Conservation (phyloP, 2,113 vertebrate species). For the Pycnonotus jocosus region DNA sequence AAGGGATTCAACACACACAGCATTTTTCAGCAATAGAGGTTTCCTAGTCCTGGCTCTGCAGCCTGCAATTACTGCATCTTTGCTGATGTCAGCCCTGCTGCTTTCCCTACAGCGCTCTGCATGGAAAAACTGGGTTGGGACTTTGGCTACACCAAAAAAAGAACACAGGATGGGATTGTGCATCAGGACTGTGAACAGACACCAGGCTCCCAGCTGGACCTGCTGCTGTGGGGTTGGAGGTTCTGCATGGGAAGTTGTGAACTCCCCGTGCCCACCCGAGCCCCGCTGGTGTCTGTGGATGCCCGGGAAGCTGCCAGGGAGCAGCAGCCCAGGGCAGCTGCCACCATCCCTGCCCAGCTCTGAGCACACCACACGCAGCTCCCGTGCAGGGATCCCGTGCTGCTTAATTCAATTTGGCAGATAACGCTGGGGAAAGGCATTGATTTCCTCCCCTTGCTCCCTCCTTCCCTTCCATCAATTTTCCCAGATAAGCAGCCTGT, state of each 20-base stretch:
- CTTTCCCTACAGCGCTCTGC: not conserved
- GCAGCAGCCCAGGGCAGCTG: not conserved
- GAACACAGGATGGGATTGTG: fast-evolving
- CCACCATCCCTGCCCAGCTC: not conserved
- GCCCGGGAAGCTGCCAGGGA: not conserved
- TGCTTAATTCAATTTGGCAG: slow-evolving; percentile 35
- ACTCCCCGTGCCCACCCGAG: not conserved
- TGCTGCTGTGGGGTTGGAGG: not conserved
- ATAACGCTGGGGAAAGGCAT: slow-evolving; percentile 29
- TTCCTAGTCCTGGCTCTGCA: not conserved
- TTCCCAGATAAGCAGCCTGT: slow-evolving; percentile 49
- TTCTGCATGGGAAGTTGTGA: fast-evolving
- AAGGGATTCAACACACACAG: not conserved
- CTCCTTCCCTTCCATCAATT: slow-evolving; percentile 28
- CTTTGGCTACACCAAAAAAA: not conserved
- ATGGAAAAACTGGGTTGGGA: not conserved
- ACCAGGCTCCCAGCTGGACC: not conserved
- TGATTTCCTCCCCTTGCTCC: slow-evolving; percentile 13
- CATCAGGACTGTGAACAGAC: not conserved
- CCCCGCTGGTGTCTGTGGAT: fast-evolving
- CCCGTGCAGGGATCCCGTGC: not conserved
- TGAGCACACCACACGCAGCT: not conserved
- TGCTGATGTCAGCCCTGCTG: not conserved
- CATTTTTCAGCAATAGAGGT: not conserved
- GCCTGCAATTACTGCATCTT: not conserved